Conservation (phyloP, 2,797 vertebrate genomes). For the Syndactyla subalaris region DNA sequence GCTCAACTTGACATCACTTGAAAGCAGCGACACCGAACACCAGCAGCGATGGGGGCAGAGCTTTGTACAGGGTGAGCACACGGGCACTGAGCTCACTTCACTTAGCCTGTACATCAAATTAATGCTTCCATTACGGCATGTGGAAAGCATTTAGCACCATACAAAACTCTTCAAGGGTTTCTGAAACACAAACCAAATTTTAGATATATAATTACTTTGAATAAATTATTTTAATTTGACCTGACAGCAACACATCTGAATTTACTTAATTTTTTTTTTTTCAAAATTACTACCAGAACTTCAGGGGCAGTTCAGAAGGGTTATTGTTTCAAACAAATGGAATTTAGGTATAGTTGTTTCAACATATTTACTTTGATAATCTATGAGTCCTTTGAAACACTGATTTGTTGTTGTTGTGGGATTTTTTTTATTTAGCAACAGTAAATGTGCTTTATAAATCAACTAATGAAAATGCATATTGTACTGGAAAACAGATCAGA, state of each 20-base stretch:
- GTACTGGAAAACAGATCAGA: background rate
- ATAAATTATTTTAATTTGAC: constrained; percentile 7
- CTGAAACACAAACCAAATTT: constrained; percentile 16
- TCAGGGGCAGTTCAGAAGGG: background rate
- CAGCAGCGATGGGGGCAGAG: background rate
- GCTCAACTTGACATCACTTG: background rate
- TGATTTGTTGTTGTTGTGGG: background rate
- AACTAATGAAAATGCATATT: background rate
- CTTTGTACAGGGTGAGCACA: background rate
- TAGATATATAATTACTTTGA: background rate
- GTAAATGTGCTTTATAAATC: background rate
- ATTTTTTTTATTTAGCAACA: background rate
- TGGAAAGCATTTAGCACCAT: constrained; percentile 20
- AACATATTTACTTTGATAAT: background rate
- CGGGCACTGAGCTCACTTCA: background rate
- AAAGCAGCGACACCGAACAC: background rate
- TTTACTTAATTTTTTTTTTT: background rate
- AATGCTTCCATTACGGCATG: background rate
- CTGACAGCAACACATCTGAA: constrained; percentile 5
- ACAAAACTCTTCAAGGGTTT: background rate
- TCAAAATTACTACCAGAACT: background rate
- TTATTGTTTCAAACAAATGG: background rate
- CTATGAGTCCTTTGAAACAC: background rate
- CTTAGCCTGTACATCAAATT: background rate
- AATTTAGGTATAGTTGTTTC: background rate